A percentile compares a stretch with the other conserved stretches of the same genome.
Evolutionary conservation across 2,797 vertebrate genomes (phyloP).

Genomic region (Balearica regulorum): DNA sequence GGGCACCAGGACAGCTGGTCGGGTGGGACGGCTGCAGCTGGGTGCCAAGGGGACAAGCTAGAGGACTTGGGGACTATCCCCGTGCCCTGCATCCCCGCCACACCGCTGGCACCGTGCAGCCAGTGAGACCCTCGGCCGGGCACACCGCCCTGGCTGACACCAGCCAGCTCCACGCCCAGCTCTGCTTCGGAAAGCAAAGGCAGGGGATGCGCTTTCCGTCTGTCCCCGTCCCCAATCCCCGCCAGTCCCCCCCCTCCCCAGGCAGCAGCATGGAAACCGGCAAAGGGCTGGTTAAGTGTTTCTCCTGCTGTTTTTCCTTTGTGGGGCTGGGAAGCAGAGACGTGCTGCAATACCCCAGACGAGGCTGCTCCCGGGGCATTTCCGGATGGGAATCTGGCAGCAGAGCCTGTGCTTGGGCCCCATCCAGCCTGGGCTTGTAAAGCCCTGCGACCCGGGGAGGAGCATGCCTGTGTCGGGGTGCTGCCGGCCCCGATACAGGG

Average conservation of each 20-base stretch:
- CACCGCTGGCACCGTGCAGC: accelerated
- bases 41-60: neutral
- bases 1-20: neutral
- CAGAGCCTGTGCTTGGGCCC: constrained; percentile 30
- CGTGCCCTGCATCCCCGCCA: accelerated
- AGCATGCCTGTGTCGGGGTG: neutral
- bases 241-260: accelerated
- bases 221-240: neutral
- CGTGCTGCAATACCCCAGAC: constrained; percentile 54
- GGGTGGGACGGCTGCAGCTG: neutral
- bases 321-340: constrained; percentile 41
- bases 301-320: constrained; percentile 46
- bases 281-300: constrained; percentile 35
- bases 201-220: neutral
- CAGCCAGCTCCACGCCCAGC: accelerated
- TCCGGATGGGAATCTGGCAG: constrained; percentile 64
- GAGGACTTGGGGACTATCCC: neutral
- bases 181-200: neutral
- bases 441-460: neutral
- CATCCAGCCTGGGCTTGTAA: constrained; percentile 44
- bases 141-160: accelerated
- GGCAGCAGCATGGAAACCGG: neutral
- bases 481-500: neutral
- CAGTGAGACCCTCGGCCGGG: neutral
- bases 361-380: constrained; percentile 62